Evolutionary conservation across 2,888 invertebrate species (phyloP).

Genomic region (Pemphredon lugubris): DNA sequence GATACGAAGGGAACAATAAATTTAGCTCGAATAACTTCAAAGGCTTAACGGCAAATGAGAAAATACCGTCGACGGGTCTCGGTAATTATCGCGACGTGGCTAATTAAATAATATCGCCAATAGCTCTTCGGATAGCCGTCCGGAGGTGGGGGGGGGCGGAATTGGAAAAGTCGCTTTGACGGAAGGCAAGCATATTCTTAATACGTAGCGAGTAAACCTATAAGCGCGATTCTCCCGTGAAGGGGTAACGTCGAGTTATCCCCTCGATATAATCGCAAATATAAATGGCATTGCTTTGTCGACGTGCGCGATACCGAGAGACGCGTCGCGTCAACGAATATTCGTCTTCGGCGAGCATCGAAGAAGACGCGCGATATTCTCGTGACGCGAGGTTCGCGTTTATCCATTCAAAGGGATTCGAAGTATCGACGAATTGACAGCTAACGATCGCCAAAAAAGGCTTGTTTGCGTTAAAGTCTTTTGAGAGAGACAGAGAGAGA

Average conservation of each 20-base stretch:
- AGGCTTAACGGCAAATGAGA: conserved; percentile 14
- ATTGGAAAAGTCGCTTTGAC: not conserved
- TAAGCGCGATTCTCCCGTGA: not conserved
- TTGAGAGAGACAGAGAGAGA: no score
- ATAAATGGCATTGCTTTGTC: no score
- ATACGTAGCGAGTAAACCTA: conserved; percentile 22
- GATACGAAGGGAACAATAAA: conserved; percentile 45
- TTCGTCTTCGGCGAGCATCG: no score
- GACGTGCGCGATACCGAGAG: not conserved
- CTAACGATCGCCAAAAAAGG: conserved; percentile 24
- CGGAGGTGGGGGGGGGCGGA: not conserved
- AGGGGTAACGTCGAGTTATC: no score
- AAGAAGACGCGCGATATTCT: no score
- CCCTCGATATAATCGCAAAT: no score
- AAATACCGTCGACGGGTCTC: not conserved
- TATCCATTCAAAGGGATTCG: conserved; percentile 37
- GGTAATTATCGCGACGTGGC: not conserved
- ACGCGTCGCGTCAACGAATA: not conserved
- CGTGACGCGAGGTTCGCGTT: conserved; percentile 33
- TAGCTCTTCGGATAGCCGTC: conserved; percentile 19
- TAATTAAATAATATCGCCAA: conserved; percentile 6
- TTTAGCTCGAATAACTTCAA: conserved; percentile 37
- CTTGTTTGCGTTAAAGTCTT: not conserved
- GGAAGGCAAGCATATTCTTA: conserved; percentile 19
- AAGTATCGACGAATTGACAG: conserved; percentile 51